Evolutionary conservation across 2,888 invertebrate genomes (phyloP).

Genomic region (Pandemis cinnamomeana): DNA sequence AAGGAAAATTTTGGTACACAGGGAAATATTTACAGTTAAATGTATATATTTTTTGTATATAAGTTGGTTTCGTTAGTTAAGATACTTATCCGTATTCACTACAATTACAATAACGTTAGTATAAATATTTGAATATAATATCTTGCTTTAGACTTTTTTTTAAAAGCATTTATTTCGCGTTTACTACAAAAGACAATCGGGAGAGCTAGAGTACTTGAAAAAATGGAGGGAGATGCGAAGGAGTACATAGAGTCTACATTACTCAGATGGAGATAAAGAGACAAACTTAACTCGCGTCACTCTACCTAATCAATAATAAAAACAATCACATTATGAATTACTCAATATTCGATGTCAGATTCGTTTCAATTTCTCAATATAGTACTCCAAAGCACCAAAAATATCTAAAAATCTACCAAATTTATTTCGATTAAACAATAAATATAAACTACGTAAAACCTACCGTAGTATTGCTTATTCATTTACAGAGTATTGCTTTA

Average conservation of each 20-base stretch:
- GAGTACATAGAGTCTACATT: conserved; percentile 60
- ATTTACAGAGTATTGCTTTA: conserved; percentile 81
- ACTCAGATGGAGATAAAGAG: conserved; percentile 46
- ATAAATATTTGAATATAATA: conserved; percentile 83
- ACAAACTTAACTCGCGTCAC: conserved; percentile 45
- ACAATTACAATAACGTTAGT: conserved; percentile 78
- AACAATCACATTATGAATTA: conserved; percentile 57
- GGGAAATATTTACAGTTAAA: conserved; percentile 78
- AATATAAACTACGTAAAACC: conserved; percentile 63
- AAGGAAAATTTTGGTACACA: conserved; percentile 82
- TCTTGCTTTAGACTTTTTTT: conserved; percentile 66
- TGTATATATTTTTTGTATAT: conserved; percentile 80
- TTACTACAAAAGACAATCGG: conserved; percentile 63
- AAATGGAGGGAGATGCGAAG: conserved; percentile 58
- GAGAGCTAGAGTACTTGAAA: conserved; percentile 53
- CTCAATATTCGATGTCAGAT: conserved; percentile 75
- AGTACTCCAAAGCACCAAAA: conserved; percentile 79
- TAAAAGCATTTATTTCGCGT: conserved; percentile 69
- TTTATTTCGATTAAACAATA: conserved; percentile 60
- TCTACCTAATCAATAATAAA: conserved; percentile 52
- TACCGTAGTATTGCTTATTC: conserved; percentile 80
- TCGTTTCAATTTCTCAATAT: conserved; percentile 66
- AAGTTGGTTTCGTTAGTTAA: conserved; percentile 73
- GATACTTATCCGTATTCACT: conserved; percentile 63
- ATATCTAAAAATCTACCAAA: conserved; percentile 73